Base-by-base conservation (phyloP, 1,140 invertebrate genomes). In the Aphelinus certus region DNA sequence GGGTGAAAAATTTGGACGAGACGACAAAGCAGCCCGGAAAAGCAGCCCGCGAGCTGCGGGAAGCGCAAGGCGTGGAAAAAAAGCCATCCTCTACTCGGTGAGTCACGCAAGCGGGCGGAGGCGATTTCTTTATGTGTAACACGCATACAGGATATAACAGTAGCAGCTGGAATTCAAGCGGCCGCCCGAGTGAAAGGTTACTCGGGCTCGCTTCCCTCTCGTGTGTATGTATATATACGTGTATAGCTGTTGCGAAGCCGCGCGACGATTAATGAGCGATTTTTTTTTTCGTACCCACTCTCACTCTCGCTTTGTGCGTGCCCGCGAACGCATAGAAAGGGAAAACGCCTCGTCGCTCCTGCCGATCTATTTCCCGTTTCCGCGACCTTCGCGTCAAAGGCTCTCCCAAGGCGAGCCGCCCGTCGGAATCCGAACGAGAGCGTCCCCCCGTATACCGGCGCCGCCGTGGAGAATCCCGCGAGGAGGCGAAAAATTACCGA, bases 281-380 rank as follows among this genome's bases (percentile, higher is more conserved):
- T 72, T 65, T 72, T 65, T 26, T 26, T 26, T 26, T 26, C 26
- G 26, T 26, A 26, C 26, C 26, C 26, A 26, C 26, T 26, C 26
- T 26, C 26, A 26, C 26, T 26, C 26, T 26, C 26, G 26, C 26
- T 26, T 42, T 61, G 56, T 57, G 56, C 26, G 10, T 43, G 10
- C 47, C 57, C 46, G 7, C 58, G 43, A 47, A 45, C 58, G 6
- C 42, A 46, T 72, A 67, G 71, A 73, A 67, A 73, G 64, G 64
- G 56, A 73, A 65, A 67, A 67, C 43, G 46, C 69, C 58, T 26
- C 26, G 26, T 26, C 26, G 26, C 26, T 26, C 6, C 26, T 5
- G 51, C 61, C 46, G 67, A 70, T 75, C 61, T 65, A 70, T 75
- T 75, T 75, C 58, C 73, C 67, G 67, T 53, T 75, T 75, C 73